Evolutionary conservation across 2,113 vertebrate genomes (phyloP), one percentile per base, ranked within the genome.

Genomic region (Theristicus caerulescens): DNA sequence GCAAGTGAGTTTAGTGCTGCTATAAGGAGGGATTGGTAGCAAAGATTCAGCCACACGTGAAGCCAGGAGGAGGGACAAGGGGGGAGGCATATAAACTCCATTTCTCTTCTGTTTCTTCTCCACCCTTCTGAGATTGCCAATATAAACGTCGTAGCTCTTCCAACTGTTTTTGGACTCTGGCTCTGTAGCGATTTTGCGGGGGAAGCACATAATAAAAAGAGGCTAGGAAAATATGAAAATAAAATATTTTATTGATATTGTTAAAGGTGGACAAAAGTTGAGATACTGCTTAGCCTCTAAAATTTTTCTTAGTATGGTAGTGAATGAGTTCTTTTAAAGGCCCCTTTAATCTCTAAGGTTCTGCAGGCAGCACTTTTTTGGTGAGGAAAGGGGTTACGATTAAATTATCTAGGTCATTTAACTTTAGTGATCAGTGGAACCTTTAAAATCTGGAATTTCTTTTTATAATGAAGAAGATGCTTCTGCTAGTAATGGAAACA

Each of bases 361-460:
- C 81, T 91, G 40, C 62, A 52, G 49, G 58, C 13, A 4, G 34
- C 76, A 57, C 31, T 79, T 86, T 66, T 95, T 87, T 92, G 47
- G 29, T 9, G 8, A 91, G 36, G 54, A 92, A 62, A 24, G 62
- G 40, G 62, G 42, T 89, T 96, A 58, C 4, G 25, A 69, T 94
- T 85, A 82, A 87, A 82, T 96, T 93, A 88, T 82, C 57, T 91
- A 80, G 27, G 58, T 94, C 49, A 76, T 93, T 96, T 94, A 89
- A 89, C 61, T 95, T 93, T 5, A 77, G 49, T 59, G 72, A 91
- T 78, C 69, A 67, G 34, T 81, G 25, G 49, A 77, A 49, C 64
- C 78, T 40, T 67, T 74, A 79, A 89, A 87, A 84, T 89, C 81
- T 79, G 70, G 44, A 82, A 72, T 93, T 91, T 66, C 52, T 76